Percentiles rank a stretch among this genome's conserved stretches.
Evolutionary conservation across 2,888 invertebrate species (phyloP).

Genomic region (Nomada hirtipes): DNA sequence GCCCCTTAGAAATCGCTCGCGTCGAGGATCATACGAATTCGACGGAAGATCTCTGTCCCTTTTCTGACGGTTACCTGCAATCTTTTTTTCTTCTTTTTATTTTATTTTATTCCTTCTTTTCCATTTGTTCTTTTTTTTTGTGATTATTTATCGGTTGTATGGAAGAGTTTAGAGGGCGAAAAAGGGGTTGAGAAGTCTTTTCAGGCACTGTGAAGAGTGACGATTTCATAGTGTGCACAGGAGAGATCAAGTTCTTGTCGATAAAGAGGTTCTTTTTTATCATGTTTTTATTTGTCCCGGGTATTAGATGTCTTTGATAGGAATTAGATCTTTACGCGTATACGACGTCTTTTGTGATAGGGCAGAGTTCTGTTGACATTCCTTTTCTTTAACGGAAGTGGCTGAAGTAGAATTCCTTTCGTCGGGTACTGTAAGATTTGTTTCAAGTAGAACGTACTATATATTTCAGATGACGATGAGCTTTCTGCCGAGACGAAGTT

Average conservation of each 20-base stretch:
- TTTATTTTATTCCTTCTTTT: background rate
- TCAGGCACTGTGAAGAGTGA: too few relatives aligned
- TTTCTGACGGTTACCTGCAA: background rate
- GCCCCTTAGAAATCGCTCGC: constrained; percentile 48
- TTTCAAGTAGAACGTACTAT: background rate
- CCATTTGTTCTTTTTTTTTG: background rate
- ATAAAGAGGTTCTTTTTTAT: too few relatives aligned
- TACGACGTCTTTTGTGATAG: too few relatives aligned
- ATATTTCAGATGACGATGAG: background rate
- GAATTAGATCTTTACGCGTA: too few relatives aligned
- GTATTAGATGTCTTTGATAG: too few relatives aligned
- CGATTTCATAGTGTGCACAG: too few relatives aligned
- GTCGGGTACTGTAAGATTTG: background rate
- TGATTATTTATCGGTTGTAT: background rate
- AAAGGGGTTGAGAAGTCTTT: too few relatives aligned
- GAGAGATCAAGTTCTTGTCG: too few relatives aligned
- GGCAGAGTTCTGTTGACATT: background rate
- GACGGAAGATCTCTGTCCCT: constrained; percentile 20
- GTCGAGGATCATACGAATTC: constrained; percentile 41
- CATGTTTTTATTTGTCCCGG: too few relatives aligned
- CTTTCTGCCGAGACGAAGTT: background rate
- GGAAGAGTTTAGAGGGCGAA: too few relatives aligned
- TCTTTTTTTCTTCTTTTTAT: background rate
- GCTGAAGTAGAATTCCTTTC: background rate
- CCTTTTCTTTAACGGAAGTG: background rate